phyloP scores from a whole-genome alignment of 1,140 invertebrate genomes.

The Drosophila oshimai region DNA sequence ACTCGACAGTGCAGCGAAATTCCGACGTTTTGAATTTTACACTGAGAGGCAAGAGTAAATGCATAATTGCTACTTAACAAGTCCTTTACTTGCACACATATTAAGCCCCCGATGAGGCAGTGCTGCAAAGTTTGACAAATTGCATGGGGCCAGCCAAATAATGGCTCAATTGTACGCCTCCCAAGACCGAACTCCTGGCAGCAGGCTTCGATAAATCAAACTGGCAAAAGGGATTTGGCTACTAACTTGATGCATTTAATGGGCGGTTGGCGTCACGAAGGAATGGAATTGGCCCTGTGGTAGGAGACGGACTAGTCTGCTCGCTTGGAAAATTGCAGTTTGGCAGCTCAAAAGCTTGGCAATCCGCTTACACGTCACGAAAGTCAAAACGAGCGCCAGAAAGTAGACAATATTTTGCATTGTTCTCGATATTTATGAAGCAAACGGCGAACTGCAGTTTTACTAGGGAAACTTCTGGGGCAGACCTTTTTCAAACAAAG shows the following conservation, averaged over 20 bases:
- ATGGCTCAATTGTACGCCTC: constrained; percentile 27
- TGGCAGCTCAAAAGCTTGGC: constrained; percentile 32
- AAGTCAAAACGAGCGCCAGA: constrained; percentile 8
- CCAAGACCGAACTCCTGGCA: neutral
- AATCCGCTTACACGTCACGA: constrained; percentile 38
- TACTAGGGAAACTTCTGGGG: constrained; percentile 11
- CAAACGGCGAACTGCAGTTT: constrained; percentile 12
- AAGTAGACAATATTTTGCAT: constrained; percentile 33
- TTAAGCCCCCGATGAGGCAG: constrained; percentile 30
- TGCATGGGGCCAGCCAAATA: constrained; percentile 5
- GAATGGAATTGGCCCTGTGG: neutral
- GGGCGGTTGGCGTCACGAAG: constrained; percentile 13
- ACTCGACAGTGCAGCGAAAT: neutral
- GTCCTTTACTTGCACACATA: constrained; percentile 37
- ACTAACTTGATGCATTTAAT: constrained; percentile 38
- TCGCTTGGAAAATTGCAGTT: constrained; percentile 41
- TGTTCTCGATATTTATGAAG: constrained; percentile 29
- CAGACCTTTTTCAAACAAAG: constrained; percentile 12
- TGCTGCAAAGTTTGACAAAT: constrained; percentile 44
- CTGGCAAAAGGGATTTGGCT: constrained; percentile 37
- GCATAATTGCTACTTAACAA: constrained; percentile 43
- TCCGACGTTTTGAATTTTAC: too few species aligned
- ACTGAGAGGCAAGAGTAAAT: constrained; percentile 7
- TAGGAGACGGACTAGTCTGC: neutral
- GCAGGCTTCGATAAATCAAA: constrained; percentile 41